Evolutionary conservation across 1,140 invertebrate genomes (phyloP).

Genomic region (Babylonia areolata): DNA sequence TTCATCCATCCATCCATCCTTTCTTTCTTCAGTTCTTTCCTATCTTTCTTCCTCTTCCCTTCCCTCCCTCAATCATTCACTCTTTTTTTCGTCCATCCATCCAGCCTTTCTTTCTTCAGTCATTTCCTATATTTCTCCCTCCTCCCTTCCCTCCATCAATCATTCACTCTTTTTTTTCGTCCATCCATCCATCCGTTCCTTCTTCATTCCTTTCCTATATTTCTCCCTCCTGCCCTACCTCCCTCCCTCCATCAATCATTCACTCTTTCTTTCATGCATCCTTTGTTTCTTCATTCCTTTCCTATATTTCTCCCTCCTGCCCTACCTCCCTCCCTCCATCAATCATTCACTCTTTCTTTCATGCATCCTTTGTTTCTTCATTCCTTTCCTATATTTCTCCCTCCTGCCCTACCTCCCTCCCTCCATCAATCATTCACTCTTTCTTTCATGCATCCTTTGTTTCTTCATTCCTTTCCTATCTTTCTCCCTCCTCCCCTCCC

Average conservation of each 20-base stretch:
- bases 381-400: too few species aligned
- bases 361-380: too few species aligned
- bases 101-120: background rate
- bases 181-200: background rate
- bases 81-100: background rate
- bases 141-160: background rate
- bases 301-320: too few species aligned
- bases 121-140: background rate
- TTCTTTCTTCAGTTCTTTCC: background rate
- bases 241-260: background rate
- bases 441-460: too few species aligned
- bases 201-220: background rate
- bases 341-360: too few species aligned
- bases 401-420: too few species aligned
- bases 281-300: too few species aligned
- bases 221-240: background rate
- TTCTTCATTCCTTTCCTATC: background rate
- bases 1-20: too few species aligned
- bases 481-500: constrained; percentile 13
- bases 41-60: background rate
- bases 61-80: too few species aligned
- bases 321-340: too few species aligned
- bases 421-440: too few species aligned
- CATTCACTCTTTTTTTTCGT: background rate
- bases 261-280: background rate